phyloP scores from a whole-genome alignment of 1,140 invertebrate genomes.

The Homalodisca vitripennis region DNA sequence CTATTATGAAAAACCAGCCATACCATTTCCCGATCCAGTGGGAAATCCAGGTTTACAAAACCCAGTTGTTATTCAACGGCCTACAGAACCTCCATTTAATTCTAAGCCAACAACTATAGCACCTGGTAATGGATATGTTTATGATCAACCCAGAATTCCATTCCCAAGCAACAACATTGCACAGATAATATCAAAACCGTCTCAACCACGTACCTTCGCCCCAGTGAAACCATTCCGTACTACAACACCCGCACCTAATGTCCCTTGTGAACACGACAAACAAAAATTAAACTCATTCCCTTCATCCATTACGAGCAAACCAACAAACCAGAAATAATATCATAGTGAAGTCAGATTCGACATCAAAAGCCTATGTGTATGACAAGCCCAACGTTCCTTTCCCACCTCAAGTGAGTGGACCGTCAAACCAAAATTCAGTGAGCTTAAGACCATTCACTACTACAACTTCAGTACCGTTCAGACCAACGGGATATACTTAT shows the following conservation, averaged over 20 bases:
- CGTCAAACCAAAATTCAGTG: background rate
- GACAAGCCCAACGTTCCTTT: conserved; percentile 6
- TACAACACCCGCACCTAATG: background rate
- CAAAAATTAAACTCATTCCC: background rate
- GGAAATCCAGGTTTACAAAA: background rate
- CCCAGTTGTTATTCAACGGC: too few relatives aligned
- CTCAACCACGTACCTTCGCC: too few relatives aligned
- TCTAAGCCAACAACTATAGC: background rate
- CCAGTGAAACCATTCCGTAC: too few relatives aligned
- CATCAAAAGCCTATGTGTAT: conserved; percentile 9
- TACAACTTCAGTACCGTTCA: background rate
- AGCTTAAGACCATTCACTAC: background rate
- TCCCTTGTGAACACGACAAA: conserved; percentile 16
- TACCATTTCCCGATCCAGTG: background rate
- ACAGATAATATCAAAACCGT: background rate
- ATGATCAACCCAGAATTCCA: conserved; percentile 8
- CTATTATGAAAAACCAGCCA: background rate
- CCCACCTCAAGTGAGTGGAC: background rate
- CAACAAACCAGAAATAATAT: background rate
- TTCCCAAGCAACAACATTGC: conserved; percentile 20
- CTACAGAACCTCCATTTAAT: background rate
- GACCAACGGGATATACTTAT: background rate
- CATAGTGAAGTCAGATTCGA: background rate
- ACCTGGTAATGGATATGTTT: background rate
- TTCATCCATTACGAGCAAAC: background rate